Conservation (phyloP, 1,140 invertebrate species). For the Proales similis region DNA sequence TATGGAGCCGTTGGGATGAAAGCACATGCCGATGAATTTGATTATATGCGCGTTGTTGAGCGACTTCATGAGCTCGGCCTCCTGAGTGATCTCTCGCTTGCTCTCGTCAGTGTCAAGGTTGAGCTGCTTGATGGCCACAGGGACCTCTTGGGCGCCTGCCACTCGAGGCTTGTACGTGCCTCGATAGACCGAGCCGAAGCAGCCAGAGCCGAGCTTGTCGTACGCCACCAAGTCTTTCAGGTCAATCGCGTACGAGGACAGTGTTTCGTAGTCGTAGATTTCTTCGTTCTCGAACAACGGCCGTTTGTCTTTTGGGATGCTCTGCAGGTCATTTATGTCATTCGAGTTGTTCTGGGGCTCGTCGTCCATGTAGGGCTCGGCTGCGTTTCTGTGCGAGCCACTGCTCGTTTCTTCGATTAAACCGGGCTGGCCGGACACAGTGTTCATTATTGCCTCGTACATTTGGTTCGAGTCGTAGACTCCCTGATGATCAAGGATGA, state of each 20-base stretch:
- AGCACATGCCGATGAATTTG: conserved; percentile 35
- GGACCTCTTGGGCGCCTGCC: conserved; percentile 43
- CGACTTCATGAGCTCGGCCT: conserved; percentile 8
- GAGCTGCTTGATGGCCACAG: conserved; percentile 55
- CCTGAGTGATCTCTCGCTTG: conserved; percentile 42
- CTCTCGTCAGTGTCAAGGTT: conserved; percentile 50
- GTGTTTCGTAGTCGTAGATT: conserved; percentile 28
- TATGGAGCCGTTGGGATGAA: conserved; percentile 45
- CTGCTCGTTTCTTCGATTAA: not conserved
- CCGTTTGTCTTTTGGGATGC: conserved; percentile 20
- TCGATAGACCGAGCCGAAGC: conserved; percentile 54
- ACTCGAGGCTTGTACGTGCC: conserved; percentile 46
- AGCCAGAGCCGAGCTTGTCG: conserved; percentile 48
- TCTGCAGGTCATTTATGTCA: conserved; percentile 7
- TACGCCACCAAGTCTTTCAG: conserved; percentile 17
- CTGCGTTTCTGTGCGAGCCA: not conserved
- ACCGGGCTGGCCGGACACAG: not conserved
- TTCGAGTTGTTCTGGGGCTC: conserved; percentile 28
- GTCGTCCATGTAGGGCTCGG: conserved; percentile 6
- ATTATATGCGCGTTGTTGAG: conserved; percentile 9
- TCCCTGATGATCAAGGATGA: no score
- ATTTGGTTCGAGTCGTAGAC: conserved; percentile 26
- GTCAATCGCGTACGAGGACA: conserved; percentile 19
- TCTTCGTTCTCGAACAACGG: conserved; percentile 31
- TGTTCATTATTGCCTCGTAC: conserved; percentile 2